Evolutionary conservation across 2,113 vertebrate genomes (phyloP).

Genomic region (Catharus fuscescens): DNA sequence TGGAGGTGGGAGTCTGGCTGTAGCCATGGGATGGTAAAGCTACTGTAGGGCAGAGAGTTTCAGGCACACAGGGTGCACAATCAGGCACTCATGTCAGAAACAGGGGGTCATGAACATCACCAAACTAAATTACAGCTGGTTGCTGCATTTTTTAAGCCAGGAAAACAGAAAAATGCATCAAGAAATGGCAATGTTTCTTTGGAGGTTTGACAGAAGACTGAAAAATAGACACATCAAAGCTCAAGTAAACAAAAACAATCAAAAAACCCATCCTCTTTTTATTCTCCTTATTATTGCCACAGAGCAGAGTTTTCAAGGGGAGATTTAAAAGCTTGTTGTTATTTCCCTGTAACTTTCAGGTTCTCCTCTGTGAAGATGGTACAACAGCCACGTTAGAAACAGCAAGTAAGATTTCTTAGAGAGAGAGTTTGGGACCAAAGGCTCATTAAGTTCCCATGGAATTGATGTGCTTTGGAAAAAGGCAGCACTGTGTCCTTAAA

Average conservation of each 20-base stretch:
- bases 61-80: neutral
- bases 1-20: neutral
- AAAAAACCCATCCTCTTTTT: neutral
- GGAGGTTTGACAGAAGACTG: neutral
- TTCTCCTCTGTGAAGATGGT: neutral
- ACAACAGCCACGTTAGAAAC: rapidly evolving
- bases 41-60: neutral
- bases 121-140: neutral
- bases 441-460: neutral
- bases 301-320: neutral
- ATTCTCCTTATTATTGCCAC: neutral
- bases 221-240: neutral
- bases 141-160: neutral
- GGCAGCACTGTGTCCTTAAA: neutral
- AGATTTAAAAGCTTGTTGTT: neutral
- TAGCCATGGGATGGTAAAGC: neutral
- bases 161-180: neutral
- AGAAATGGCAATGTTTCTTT: neutral
- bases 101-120: neutral
- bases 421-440: neutral
- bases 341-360: neutral
- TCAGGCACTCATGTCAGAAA: neutral
- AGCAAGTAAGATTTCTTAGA: neutral
- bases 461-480: neutral
- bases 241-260: neutral